Conservation (phyloP, 1,140 invertebrate species). For the Campoletis sonorensis region DNA sequence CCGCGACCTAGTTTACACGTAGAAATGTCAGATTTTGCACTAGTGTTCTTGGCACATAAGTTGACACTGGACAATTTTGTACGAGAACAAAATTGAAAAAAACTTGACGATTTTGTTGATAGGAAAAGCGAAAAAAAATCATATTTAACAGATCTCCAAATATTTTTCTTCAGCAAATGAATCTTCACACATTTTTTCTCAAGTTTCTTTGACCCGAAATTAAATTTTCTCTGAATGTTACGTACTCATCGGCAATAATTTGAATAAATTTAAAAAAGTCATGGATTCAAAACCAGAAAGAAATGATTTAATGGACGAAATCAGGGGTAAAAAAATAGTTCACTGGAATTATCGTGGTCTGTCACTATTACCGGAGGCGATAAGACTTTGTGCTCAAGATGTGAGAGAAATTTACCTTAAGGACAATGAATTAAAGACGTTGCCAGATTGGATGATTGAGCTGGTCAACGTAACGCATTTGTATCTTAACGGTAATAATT, state of each 20-base stretch:
- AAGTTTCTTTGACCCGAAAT: too few species aligned
- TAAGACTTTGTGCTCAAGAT: conserved; percentile 59
- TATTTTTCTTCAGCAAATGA: too few species aligned
- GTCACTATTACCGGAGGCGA: conserved; percentile 59
- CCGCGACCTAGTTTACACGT: too few species aligned
- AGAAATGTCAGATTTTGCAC: too few species aligned
- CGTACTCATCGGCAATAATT: background rate
- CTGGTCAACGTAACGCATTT: conserved; percentile 66
- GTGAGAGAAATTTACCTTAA: conserved; percentile 69
- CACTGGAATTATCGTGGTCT: conserved; percentile 70
- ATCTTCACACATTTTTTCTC: too few species aligned
- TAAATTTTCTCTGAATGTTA: too few species aligned
- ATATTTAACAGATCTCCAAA: too few species aligned
- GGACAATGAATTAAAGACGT: conserved; percentile 63
- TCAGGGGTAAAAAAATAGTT: conserved; percentile 63
- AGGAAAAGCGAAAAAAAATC: too few species aligned
- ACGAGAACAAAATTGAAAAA: too few species aligned
- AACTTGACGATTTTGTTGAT: too few species aligned
- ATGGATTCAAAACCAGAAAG: conserved; percentile 59
- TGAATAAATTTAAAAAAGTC: conserved; percentile 9
- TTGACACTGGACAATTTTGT: too few species aligned
- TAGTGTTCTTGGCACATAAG: too few species aligned
- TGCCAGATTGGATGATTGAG: conserved; percentile 66
- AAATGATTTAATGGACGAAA: conserved; percentile 63
- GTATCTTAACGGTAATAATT: conserved; percentile 66